These are phyloP conservation scores for Drosophila pegasa DNA, from an alignment of 2,888 invertebrate genomes.

Conservation along the genomic window DNA sequence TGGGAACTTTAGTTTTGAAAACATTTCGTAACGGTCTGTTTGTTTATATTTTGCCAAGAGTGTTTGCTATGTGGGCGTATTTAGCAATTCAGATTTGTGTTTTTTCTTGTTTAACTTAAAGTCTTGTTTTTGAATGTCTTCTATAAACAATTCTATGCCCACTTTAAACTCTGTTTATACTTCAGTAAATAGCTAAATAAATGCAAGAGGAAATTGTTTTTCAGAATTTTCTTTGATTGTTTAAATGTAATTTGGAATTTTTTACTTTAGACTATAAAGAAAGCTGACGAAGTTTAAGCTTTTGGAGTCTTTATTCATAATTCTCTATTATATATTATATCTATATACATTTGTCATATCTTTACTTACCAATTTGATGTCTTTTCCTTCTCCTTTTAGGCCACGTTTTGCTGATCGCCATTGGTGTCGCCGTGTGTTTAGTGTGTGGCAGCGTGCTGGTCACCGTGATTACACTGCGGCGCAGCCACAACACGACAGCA, in stretches of 20 bases:
- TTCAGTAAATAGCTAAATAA: not conserved
- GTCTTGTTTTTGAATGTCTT: not conserved
- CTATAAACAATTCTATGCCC: not conserved
- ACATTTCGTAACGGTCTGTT: slow-evolving; percentile 56
- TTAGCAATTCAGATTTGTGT: not conserved
- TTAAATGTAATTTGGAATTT: no score
- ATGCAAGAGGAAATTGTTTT: not conserved
- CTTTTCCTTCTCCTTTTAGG: slow-evolving; percentile 55
- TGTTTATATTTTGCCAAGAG: slow-evolving; percentile 44
- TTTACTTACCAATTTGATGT: not conserved
- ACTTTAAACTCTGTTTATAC: not conserved
- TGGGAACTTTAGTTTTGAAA: slow-evolving; percentile 34
- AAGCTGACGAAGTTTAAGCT: no score
- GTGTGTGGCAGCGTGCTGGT: slow-evolving; percentile 82
- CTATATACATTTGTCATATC: not conserved
- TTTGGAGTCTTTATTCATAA: not conserved
- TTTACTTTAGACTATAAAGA: no score
- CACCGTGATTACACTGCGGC: slow-evolving; percentile 75
- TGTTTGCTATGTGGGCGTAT: slow-evolving; percentile 22
- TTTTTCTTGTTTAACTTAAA: not conserved
- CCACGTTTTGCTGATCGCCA: slow-evolving; percentile 78
- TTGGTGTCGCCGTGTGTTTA: slow-evolving; percentile 81
- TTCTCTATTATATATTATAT: not conserved
- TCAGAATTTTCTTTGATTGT: not conserved
- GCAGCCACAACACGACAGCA: slow-evolving; percentile 57